A percentile compares a stretch with the other conserved stretches of the same genome.
These are phyloP conservation scores for Clavelina lepadiformis DNA, from an alignment of 23 tunicate genomes.

Conservation along the genomic window DNA sequence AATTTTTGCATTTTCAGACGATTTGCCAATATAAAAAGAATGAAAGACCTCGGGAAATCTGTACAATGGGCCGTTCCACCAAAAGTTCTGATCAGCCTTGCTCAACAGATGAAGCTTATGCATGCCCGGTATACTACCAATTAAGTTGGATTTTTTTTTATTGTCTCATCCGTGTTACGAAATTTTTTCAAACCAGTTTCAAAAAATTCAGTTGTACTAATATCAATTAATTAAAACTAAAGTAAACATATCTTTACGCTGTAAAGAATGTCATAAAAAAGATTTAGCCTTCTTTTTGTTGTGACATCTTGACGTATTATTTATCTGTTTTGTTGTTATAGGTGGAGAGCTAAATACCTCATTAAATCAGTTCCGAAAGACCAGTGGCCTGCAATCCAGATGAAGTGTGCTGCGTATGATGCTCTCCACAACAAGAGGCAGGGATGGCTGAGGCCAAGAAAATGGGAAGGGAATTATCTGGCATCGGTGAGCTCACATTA, in stretches of 20 bases:
- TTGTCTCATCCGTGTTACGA: too few species aligned
- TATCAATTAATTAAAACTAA: too few species aligned
- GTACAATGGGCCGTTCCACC: constrained; percentile 81
- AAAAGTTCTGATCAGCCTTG: constrained; percentile 50
- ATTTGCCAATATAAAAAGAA: constrained; percentile 45
- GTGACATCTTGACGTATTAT: too few species aligned
- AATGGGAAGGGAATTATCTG: constrained; percentile 90
- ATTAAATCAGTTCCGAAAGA: constrained; percentile 54
- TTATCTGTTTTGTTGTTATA: constrained; percentile 4
- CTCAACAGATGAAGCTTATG: constrained; percentile 57
- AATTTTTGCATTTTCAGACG: constrained; percentile 24
- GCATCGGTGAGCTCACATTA: constrained; percentile 44
- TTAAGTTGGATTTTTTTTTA: neutral
- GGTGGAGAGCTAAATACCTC: constrained; percentile 81
- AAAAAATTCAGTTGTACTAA: too few species aligned
- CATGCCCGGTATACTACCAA: constrained; percentile 32
- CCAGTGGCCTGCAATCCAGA: constrained; percentile 54
- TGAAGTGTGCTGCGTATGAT: constrained; percentile 76
- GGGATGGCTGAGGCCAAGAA: constrained; percentile 57
- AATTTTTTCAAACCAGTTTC: too few species aligned
- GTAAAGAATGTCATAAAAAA: too few species aligned
- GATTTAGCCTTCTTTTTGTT: too few species aligned
- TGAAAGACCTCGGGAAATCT: constrained; percentile 74
- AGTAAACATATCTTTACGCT: too few species aligned
- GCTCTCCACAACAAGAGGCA: constrained; percentile 66